These are phyloP conservation scores for Hydrotaea cyrtoneurina DNA, from an alignment of 2,888 invertebrate species.

Conservation along the genomic window DNA sequence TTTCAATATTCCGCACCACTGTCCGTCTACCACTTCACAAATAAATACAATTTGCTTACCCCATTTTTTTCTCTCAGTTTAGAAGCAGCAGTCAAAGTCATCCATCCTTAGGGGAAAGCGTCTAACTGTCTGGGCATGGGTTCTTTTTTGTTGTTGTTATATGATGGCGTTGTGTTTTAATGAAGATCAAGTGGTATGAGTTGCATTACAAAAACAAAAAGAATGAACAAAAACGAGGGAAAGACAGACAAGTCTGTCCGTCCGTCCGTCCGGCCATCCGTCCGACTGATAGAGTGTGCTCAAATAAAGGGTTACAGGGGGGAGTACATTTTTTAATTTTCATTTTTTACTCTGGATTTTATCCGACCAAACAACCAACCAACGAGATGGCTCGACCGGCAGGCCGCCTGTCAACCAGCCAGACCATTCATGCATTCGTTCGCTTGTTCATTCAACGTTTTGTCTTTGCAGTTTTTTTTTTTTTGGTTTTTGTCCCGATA, in stretches of 20 bases:
- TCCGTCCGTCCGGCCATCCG: too few relatives aligned
- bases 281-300: neutral
- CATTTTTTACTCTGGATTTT: constrained; percentile 52
- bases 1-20: too few relatives aligned
- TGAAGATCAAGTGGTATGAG: constrained; percentile 60
- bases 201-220: constrained; percentile 44
- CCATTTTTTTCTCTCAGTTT: constrained; percentile 48
- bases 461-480: constrained; percentile 20
- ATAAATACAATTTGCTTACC: constrained; percentile 61
- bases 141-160: constrained; percentile 17
- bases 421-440: constrained; percentile 45
- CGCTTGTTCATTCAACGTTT: constrained; percentile 22
- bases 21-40: constrained; percentile 40
- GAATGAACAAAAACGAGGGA: constrained; percentile 39
- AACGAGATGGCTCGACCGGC: too few relatives aligned
- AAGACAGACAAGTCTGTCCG: constrained; percentile 30
- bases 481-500: constrained; percentile 21
- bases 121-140: constrained; percentile 61
- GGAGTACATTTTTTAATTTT: constrained; percentile 42
- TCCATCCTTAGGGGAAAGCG: constrained; percentile 50
- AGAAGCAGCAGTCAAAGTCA: constrained; percentile 14
- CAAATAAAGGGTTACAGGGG: constrained; percentile 58
- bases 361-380: constrained; percentile 16
- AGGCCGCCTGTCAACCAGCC: constrained; percentile 1
- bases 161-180: constrained; percentile 35